Percentiles rank a stretch among this genome's conserved stretches.
Evolutionary conservation across 2,797 vertebrate species (phyloP).

Genomic region (Catostomus latipinnis): DNA sequence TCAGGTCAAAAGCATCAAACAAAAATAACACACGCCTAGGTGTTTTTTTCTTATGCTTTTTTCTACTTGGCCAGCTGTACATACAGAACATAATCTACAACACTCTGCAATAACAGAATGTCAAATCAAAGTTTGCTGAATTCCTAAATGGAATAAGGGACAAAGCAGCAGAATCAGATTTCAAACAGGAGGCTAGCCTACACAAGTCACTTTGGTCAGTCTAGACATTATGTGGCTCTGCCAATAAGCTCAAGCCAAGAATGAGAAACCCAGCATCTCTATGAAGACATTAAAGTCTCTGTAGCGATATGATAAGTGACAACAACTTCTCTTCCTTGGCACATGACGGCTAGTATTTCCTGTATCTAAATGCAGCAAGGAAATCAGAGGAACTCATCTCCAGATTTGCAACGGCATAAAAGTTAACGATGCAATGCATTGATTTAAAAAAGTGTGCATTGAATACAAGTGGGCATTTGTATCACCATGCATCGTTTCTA

Average conservation of each 20-base stretch:
- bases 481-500: too few relatives aligned
- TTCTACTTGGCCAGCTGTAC: constrained; percentile 54
- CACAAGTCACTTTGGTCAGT: background rate
- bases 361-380: constrained; percentile 75
- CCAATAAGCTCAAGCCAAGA: constrained; percentile 60
- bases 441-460: too few relatives aligned
- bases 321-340: constrained; percentile 73
- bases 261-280: constrained; percentile 64
- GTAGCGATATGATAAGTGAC: constrained; percentile 75
- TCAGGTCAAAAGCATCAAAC: constrained; percentile 68
- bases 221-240: background rate
- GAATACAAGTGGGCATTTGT: too few relatives aligned
- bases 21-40: constrained; percentile 57
- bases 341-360: constrained; percentile 70
- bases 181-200: constrained; percentile 8
- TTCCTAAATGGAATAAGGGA: constrained; percentile 33
- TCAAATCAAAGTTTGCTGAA: constrained; percentile 41
- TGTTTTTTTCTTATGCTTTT: constrained; percentile 28
- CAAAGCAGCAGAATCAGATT: constrained; percentile 35
- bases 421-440: too few relatives aligned
- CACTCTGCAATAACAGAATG: constrained; percentile 44
- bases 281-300: constrained; percentile 64
- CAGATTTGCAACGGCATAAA: constrained; percentile 32
- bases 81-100: constrained; percentile 40
- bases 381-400: constrained; percentile 66